Evolutionary conservation across 2,113 vertebrate genomes (phyloP).

Genomic region (Anser brachyrhynchus): DNA sequence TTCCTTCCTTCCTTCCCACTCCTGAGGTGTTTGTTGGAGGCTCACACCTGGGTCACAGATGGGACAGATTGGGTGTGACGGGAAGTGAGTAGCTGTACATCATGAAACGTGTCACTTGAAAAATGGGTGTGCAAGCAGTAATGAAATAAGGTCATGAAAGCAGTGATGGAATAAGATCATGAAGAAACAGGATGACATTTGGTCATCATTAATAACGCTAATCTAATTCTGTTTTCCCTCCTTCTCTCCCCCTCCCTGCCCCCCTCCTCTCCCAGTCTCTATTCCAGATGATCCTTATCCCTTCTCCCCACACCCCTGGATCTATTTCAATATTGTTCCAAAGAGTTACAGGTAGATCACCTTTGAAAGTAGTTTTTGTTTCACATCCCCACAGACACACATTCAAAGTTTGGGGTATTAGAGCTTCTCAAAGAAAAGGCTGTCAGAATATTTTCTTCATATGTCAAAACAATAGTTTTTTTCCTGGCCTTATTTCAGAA

Average conservation of each 20-base stretch:
- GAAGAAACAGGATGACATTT: neutral
- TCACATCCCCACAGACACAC: neutral
- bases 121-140: neutral
- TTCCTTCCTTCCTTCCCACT: neutral
- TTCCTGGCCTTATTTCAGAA: neutral
- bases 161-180: neutral
- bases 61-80: neutral
- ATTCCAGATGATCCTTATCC: neutral
- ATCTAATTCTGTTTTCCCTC: neutral
- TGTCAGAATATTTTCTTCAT: neutral
- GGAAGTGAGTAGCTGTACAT: neutral
- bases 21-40: neutral
- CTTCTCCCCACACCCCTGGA: neutral
- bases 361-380: neutral
- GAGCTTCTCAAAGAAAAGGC: neutral
- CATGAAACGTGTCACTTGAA: neutral
- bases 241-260: too few relatives aligned
- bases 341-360: neutral
- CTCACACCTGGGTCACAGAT: neutral
- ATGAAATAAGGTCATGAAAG: neutral
- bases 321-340: neutral
- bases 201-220: neutral
- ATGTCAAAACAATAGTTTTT: neutral
- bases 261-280: neutral
- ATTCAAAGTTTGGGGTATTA: neutral